Base-by-base conservation (phyloP, 2,888 invertebrate genomes). In the Pterostichus madidus region DNA sequence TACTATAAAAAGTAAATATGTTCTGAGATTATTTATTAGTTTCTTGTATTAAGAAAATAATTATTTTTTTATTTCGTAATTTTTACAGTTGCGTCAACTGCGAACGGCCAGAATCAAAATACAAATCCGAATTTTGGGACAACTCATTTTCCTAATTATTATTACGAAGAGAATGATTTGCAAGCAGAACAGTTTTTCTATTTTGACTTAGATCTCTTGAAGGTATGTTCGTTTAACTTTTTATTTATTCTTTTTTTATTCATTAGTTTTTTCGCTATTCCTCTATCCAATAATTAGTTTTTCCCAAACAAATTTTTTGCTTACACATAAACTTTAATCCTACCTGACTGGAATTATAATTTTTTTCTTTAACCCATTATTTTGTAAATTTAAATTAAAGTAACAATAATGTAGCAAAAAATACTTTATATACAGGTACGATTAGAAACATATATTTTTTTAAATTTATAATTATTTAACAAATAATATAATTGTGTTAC, bases 141-240 rank as follows among this genome's bases (percentile, higher is more conserved):
- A 0, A 64, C 64, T 10, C 64, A 64, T 32, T 52, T 71, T 46
- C 52, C 24, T n/a, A 24, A n/a, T 75, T n/a, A 15, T 31, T 39
- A 11, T 2, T 73, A 17, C 24, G 73, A 73, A 32, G 75, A 75
- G 17, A 49, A 49, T 31, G 24, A 59, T 46, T 56, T 81, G 11
- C 24, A 24, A 15, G n/a, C 39, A 13, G 75, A 88, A 59, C 89
- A 92, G 0, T 88, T 91, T 39, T 92, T 92, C 87, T 92, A 90
- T 86, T 93, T 93, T 87, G 93, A 93, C 85, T 90, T 91, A 17
- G 92, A 93, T 84, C 90, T 93, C 11, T 88, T 92, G 0, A 90
- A 90, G 84, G 91, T 91, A 86, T 44, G 68, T 86, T 89, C 0
- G 88, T 90, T 0, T 90, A 90, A 83, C 88, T 46, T 44, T 73